These are phyloP conservation scores for Hemistola chrysoprasaria DNA, from an alignment of 2,888 invertebrate genomes.

Conservation along the genomic window DNA sequence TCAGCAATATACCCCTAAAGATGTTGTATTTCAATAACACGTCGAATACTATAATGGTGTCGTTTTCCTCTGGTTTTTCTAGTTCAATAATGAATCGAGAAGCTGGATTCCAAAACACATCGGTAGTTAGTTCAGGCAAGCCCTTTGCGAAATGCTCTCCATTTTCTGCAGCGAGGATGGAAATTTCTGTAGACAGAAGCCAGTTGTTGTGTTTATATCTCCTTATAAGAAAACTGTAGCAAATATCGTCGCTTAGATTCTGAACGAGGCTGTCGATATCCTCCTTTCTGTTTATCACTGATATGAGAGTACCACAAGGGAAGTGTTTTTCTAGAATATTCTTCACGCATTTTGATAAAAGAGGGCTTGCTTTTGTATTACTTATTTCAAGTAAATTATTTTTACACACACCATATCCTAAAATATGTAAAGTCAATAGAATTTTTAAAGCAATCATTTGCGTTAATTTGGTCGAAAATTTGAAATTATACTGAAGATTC, in stretches of 20 bases:
- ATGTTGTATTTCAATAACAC: constrained; percentile 39
- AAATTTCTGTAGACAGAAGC: constrained; percentile 38
- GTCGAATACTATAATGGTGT: constrained; percentile 35
- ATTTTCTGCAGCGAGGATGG: constrained; percentile 43
- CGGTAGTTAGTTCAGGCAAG: constrained; percentile 36
- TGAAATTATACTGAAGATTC: background rate
- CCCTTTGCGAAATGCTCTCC: constrained; percentile 31
- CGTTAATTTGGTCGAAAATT: background rate
- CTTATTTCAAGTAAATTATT: background rate
- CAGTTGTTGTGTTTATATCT: constrained; percentile 35
- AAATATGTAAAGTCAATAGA: background rate
- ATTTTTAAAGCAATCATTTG: constrained; percentile 5
- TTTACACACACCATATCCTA: background rate
- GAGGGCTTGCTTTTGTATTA: background rate
- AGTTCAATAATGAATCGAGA: constrained; percentile 45
- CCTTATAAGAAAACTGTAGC: constrained; percentile 39
- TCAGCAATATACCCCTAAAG: constrained; percentile 43
- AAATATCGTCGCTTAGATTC: constrained; percentile 30
- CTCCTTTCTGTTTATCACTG: constrained; percentile 34
- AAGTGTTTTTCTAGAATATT: constrained; percentile 35
- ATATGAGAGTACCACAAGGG: constrained; percentile 35
- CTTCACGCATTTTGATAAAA: constrained; percentile 31
- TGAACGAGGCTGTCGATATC: constrained; percentile 31
- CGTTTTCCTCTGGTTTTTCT: constrained; percentile 25
- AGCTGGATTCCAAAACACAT: constrained; percentile 53